A percentile compares a stretch with the other conserved stretches of the same genome.
These are phyloP conservation scores for Isoperla grammatica DNA, from an alignment of 2,888 invertebrate genomes.

Conservation along the genomic window DNA sequence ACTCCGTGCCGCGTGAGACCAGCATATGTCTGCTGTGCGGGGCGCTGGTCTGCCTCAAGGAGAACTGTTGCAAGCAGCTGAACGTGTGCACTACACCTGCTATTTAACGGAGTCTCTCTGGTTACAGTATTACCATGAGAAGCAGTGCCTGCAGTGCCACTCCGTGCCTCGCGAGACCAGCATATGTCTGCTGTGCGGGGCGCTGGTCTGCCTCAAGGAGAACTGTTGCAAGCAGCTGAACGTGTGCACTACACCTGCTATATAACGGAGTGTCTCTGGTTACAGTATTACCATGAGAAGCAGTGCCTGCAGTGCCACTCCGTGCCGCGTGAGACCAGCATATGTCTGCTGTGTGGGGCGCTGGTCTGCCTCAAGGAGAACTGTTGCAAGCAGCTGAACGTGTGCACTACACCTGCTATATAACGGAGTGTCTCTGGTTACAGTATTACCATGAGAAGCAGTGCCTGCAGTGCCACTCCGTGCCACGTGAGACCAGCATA, in stretches of 20 bases:
- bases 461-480: slow-evolving; percentile 82
- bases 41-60: too few species aligned
- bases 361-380: slow-evolving; percentile 83
- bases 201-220: too few species aligned
- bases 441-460: slow-evolving; percentile 86
- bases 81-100: too few species aligned
- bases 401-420: too few species aligned
- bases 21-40: too few species aligned
- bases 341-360: slow-evolving; percentile 89
- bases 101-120: too few species aligned
- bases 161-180: slow-evolving; percentile 87
- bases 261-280: too few species aligned
- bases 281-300: slow-evolving; percentile 86
- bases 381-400: slow-evolving; percentile 77
- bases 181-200: slow-evolving; percentile 89
- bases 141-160: slow-evolving; percentile 82
- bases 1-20: too few species aligned
- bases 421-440: too few species aligned
- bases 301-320: slow-evolving; percentile 84
- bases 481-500: slow-evolving; percentile 86
- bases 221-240: too few species aligned
- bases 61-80: too few species aligned
- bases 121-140: slow-evolving; percentile 88
- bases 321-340: slow-evolving; percentile 84
- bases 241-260: too few species aligned